Conservation (phyloP, 2,888 invertebrate species). For the Thalpophila matura region DNA sequence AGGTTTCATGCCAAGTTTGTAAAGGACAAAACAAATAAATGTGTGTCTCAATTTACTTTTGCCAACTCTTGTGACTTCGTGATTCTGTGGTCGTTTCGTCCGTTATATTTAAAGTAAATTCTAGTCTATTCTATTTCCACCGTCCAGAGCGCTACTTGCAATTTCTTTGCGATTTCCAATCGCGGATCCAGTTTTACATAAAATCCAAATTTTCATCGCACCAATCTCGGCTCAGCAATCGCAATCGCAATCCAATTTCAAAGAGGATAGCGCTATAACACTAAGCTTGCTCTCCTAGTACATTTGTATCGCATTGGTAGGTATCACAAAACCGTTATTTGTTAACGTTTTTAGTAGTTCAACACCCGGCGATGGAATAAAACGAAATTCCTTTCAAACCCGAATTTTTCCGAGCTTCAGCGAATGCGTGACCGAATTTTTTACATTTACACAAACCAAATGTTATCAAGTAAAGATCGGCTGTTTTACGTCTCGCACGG, state of each 20-base stretch:
- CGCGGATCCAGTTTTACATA: constrained; percentile 61
- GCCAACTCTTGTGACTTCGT: constrained; percentile 28
- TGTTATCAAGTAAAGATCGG: constrained; percentile 65
- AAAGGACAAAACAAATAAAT: constrained; percentile 43
- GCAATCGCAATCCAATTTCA: constrained; percentile 70
- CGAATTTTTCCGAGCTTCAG: constrained; percentile 31
- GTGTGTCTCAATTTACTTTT: constrained; percentile 39
- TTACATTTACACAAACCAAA: constrained; percentile 62
- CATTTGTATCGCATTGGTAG: constrained; percentile 53
- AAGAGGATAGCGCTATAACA: constrained; percentile 62
- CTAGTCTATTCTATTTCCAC: constrained; percentile 39
- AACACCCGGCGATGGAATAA: constrained; percentile 38
- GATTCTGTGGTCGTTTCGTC: constrained; percentile 22
- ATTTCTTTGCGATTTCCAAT: constrained; percentile 55
- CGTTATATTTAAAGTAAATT: constrained; percentile 37
- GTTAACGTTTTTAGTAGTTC: constrained; percentile 58
- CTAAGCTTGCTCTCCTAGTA: constrained; percentile 58
- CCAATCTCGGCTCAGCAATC: constrained; percentile 68
- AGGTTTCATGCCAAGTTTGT: constrained; percentile 33
- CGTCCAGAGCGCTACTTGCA: constrained; percentile 22
- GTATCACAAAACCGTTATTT: constrained; percentile 57
- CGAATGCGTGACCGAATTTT: constrained; percentile 60
- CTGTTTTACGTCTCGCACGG: constrained; percentile 62
- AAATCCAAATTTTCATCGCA: constrained; percentile 66
- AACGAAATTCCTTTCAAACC: constrained; percentile 51